Conservation (phyloP, 2,113 vertebrate species). For the Protobothrops flavoviridis region DNA sequence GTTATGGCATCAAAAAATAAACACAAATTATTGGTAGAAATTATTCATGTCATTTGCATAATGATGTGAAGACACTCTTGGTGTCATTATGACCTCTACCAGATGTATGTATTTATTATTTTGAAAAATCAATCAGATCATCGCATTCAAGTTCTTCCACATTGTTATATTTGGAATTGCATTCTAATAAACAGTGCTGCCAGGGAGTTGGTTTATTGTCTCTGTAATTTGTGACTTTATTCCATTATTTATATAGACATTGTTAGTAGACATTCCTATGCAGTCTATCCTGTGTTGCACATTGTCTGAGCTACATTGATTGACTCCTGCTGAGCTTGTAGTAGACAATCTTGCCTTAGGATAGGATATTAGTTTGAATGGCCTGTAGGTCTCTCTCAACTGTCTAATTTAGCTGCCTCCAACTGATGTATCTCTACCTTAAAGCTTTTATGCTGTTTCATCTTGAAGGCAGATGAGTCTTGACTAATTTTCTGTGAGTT, state of each 20-base stretch:
- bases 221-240: background rate
- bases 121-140: background rate
- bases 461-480: background rate
- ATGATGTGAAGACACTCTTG: background rate
- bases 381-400: background rate
- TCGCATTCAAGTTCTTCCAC: background rate
- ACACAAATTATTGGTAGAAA: background rate
- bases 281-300: background rate
- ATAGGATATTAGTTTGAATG: background rate
- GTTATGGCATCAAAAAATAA: background rate
- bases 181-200: background rate
- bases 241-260: background rate
- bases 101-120: background rate
- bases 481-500: background rate
- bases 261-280: background rate
- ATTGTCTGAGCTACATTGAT: background rate
- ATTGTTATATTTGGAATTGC: background rate
- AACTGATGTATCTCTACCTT: background rate
- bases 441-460: background rate
- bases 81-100: background rate
- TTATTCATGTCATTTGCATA: background rate
- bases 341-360: background rate
- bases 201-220: too few relatives aligned
- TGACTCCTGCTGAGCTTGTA: background rate
- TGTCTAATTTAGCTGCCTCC: background rate